Evolutionary conservation across 2,113 vertebrate species (phyloP).

Genomic region (Cairina moschata): DNA sequence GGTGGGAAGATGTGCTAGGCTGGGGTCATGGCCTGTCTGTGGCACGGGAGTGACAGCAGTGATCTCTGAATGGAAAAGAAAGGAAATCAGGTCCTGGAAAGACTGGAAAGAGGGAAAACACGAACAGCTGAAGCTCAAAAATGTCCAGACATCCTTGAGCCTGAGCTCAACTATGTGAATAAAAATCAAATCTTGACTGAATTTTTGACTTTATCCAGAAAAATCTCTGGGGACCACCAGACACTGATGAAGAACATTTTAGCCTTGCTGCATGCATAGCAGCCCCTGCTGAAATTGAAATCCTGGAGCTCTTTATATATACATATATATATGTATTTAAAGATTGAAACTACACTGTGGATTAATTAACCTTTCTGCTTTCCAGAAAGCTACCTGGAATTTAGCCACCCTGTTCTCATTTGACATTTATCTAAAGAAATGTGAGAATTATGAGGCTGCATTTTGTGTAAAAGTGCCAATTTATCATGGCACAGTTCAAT

Average conservation of each 20-base stretch:
- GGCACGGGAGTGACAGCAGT: neutral
- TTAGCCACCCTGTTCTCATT: neutral
- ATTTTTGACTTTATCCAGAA: neutral
- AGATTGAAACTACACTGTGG: neutral
- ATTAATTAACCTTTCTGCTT: slow-evolving; percentile 35
- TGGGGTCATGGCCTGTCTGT: neutral
- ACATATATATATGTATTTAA: neutral
- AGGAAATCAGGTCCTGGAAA: neutral
- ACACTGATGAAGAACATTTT: neutral
- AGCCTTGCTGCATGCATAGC: neutral
- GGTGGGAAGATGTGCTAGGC: neutral
- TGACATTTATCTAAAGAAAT: slow-evolving; percentile 31
- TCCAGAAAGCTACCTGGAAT: slow-evolving; percentile 30
- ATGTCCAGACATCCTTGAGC: neutral
- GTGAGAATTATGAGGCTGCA: neutral
- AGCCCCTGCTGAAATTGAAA: neutral
- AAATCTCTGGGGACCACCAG: neutral
- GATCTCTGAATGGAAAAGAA: neutral
- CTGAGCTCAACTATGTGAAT: neutral
- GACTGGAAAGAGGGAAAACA: neutral
- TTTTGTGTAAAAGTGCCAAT: slow-evolving; percentile 8
- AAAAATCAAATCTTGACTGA: neutral
- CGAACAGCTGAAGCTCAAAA: neutral
- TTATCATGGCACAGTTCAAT: neutral
- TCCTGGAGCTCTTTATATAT: neutral